Percentiles rank a stretch among this genome's conserved stretches.
phyloP scores from a whole-genome alignment of 2,113 vertebrate species.

The Clupea harengus region DNA sequence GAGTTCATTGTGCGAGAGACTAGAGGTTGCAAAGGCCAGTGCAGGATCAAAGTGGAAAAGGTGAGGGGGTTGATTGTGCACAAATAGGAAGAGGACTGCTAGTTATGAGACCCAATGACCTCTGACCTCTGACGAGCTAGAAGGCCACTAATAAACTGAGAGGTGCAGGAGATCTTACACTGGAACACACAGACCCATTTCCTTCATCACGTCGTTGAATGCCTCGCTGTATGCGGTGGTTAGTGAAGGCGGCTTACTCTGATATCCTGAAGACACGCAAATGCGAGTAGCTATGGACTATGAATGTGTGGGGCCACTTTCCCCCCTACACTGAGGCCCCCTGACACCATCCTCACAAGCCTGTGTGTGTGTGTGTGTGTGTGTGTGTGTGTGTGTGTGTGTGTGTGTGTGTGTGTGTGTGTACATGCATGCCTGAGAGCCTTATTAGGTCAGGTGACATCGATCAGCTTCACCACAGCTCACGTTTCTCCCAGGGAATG shows the following conservation, averaged over 20 bases:
- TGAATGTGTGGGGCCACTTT: not conserved
- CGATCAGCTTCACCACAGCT: slow-evolving; percentile 22
- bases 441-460: slow-evolving; percentile 24
- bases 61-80: not conserved
- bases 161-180: not conserved
- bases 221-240: not conserved
- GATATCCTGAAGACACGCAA: not conserved
- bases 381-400: not conserved
- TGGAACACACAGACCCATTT: not conserved
- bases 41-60: slow-evolving; percentile 6
- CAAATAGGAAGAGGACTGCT: not conserved
- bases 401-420: not conserved
- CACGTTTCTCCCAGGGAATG: slow-evolving; percentile 23
- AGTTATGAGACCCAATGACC: not conserved
- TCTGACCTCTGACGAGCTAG: not conserved
- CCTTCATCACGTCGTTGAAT: not conserved
- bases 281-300: not conserved
- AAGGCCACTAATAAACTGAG: not conserved
- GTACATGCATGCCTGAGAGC: not conserved
- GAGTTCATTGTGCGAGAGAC: not conserved
- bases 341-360: not conserved
- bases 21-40: not conserved
- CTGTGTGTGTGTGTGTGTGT: not conserved
- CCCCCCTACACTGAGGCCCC: not conserved
- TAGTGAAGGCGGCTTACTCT: not conserved